Conservation (phyloP, 1,140 invertebrate species). For the Lucilia cuprina region DNA sequence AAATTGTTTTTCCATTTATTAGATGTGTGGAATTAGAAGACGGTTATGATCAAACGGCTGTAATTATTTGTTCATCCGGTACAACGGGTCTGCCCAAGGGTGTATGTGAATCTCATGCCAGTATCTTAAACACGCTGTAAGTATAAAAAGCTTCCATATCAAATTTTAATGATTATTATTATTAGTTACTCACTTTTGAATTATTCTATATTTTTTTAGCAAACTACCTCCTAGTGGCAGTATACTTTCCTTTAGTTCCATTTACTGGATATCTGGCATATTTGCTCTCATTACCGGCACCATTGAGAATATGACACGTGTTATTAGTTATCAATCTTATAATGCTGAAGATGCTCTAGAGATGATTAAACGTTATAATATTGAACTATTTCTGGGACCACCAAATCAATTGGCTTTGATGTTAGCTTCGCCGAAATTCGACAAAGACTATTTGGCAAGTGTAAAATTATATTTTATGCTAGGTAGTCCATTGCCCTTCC, state of each 20-base stretch:
- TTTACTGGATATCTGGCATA: background rate
- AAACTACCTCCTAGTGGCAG: background rate
- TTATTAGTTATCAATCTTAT: constrained; percentile 40
- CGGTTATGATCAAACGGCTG: constrained; percentile 45
- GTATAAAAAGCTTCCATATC: background rate
- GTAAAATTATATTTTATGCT: background rate
- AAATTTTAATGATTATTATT: constrained; percentile 28
- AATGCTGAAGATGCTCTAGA: constrained; percentile 35
- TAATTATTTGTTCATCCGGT: constrained; percentile 69
- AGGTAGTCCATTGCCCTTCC: constrained; percentile 44
- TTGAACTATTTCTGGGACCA: constrained; percentile 10
- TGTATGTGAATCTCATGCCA: constrained; percentile 69
- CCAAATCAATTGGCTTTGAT: constrained; percentile 35
- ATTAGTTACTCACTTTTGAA: constrained; percentile 27
- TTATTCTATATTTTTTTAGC: background rate
- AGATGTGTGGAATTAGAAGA: constrained; percentile 41
- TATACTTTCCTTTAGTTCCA: background rate
- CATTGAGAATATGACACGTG: constrained; percentile 46
- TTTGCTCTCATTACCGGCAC: constrained; percentile 41
- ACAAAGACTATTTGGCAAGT: background rate
- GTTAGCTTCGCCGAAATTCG: background rate
- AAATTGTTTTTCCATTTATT: background rate
- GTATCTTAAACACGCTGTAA: background rate
- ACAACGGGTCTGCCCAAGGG: constrained; percentile 81
- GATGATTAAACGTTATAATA: constrained; percentile 35